Conservation (phyloP, 2,888 invertebrate genomes). For the Cinara cedri region DNA sequence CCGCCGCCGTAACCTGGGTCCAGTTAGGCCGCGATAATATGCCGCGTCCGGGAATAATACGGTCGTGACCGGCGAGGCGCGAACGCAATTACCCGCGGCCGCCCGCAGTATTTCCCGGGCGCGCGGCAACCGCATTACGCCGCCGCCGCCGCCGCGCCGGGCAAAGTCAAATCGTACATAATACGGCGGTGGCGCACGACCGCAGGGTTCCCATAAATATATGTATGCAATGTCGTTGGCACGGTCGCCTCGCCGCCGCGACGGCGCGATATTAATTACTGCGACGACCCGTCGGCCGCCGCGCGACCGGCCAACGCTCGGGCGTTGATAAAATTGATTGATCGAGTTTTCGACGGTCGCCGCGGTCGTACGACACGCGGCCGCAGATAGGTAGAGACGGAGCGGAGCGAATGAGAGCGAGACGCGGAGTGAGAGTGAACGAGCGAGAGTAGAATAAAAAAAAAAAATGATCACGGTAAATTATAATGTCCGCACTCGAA, state of each 20-base stretch:
- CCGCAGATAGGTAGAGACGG: too few species aligned
- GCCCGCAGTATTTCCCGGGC: background rate
- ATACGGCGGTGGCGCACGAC: too few species aligned
- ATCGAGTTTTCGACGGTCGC: background rate
- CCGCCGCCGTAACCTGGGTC: too few species aligned
- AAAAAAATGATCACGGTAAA: too few species aligned
- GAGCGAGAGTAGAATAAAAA: too few species aligned
- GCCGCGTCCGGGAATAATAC: background rate
- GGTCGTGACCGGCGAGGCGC: slow-evolving; percentile 1
- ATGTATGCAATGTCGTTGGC: background rate
- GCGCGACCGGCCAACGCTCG: background rate
- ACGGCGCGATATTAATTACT: slow-evolving; percentile 46
- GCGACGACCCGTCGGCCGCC: slow-evolving; percentile 21
- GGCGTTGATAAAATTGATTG: slow-evolving; percentile 42
- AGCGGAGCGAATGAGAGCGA: too few species aligned
- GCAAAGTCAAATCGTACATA: background rate
- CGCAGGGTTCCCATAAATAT: background rate
- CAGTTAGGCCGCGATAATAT: too few species aligned
- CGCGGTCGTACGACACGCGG: background rate
- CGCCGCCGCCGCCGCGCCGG: background rate
- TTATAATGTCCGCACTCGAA: too few species aligned
- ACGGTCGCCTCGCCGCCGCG: background rate
- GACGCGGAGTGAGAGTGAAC: too few species aligned
- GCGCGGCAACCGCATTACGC: too few species aligned
- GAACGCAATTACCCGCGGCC: slow-evolving; percentile 17